These are phyloP conservation scores for Neopipo cinnamomea DNA, from an alignment of 2,113 vertebrate genomes.

Conservation along the genomic window DNA sequence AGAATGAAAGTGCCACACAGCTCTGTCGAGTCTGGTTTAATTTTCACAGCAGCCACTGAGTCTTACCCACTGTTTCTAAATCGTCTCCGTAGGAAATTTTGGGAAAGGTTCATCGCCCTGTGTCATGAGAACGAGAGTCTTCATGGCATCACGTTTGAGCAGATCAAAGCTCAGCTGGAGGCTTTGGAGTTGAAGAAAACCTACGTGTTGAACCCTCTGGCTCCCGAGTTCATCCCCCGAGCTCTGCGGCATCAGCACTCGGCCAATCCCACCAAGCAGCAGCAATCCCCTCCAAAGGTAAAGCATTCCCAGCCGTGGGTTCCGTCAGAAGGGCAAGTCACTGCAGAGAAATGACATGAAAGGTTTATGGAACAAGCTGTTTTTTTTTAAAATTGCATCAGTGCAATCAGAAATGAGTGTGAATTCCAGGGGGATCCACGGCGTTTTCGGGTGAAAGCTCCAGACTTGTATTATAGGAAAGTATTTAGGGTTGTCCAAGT, in stretches of 20 bases:
- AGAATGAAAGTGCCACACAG: neutral
- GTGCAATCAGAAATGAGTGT: neutral
- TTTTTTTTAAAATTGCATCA: neutral
- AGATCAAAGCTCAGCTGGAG: conserved; percentile 97
- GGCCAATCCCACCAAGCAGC: conserved; percentile 78
- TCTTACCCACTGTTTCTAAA: conserved; percentile 1
- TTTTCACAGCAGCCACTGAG: neutral
- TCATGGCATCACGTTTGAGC: conserved; percentile 97
- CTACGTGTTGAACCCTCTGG: conserved; percentile 95
- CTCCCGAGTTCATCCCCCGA: conserved; percentile 96
- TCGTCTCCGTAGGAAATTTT: conserved; percentile 88
- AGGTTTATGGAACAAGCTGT: neutral
- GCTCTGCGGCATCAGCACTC: conserved; percentile 87
- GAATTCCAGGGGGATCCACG: neutral
- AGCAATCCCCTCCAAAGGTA: conserved; percentile 96
- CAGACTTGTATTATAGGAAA: neutral
- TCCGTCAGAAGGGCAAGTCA: neutral
- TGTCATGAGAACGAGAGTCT: conserved; percentile 96
- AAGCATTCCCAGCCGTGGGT: neutral
- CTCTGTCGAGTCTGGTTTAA: neutral
- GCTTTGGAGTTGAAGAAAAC: conserved; percentile 99
- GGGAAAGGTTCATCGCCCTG: conserved; percentile 97
- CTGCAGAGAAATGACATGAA: neutral
- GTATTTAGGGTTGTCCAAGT: neutral
- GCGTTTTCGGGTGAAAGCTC: neutral